Base-by-base conservation (phyloP, 2,797 vertebrate species). In the Bradypodion pumilum region DNA sequence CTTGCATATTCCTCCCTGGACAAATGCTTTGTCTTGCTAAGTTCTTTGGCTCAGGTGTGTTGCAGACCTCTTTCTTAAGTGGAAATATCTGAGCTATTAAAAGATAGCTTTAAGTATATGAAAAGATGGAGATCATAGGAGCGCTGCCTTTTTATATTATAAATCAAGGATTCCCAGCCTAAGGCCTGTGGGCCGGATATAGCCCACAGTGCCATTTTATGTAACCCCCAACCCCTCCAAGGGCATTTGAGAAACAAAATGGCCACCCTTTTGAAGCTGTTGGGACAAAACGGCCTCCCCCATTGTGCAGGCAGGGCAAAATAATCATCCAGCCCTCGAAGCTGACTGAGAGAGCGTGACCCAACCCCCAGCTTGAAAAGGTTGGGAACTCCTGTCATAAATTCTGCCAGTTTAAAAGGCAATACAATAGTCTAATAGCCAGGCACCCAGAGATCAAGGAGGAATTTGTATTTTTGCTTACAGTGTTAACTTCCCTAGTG, bases 391-490 rank as follows among this genome's bases (percentile, higher is more conserved):
- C n/a, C n/a, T n/a, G n/a, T n/a, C 85, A 78, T 84, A 91, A 93
- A 87, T 88, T 86, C 86, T 89, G 87, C 78, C 65, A 74, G 85
- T 87, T 92, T 89, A 82, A 90, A 92, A 69, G 76, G 77, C n/a
- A 68, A 80, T 91, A 85, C 92, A 91, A 89, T 85, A 85, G 86
- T 79, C 84, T 88, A 90, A 85, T 89, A 90, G 86, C 81, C 21
- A 42, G 70, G 59, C 82, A 88, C 88, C 63, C 75, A 19, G 68
- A 79, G 85, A 82, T 76, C 35, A 76, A 25, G 37, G 70, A 81
- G 83, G 72, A 80, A 29, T 76, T 42, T 76, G 23, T 80, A 80
- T 63, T 75, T 73, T 84, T 83, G 80, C 83, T 91, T 62, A 82
- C 83, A 74, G 65, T 75, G 77, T 69, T 70, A 76, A 56, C 73